Percentiles rank a stretch among this genome's conserved stretches.
Conservation (phyloP, 2,888 invertebrate genomes). For the Kryphioiulus occultus region DNA sequence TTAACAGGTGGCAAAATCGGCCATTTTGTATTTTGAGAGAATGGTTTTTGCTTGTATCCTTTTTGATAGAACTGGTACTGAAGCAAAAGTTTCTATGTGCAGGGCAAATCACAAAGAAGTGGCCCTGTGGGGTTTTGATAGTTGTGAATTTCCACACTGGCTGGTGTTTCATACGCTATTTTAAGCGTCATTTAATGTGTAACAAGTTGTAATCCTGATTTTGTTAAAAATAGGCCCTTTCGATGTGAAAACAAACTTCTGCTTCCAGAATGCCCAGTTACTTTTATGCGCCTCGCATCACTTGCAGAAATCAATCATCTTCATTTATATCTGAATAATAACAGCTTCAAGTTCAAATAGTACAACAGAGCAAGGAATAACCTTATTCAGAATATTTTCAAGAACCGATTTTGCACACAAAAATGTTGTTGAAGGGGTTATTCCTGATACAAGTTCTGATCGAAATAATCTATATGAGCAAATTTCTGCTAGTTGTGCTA, state of each 20-base stretch:
- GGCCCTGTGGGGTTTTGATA: neutral
- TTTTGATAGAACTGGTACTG: neutral
- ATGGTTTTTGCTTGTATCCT: neutral
- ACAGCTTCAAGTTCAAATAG: neutral
- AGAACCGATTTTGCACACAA: no score
- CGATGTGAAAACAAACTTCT: neutral
- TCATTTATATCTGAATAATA: neutral
- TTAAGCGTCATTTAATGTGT: constrained; percentile 13
- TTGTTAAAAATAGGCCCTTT: neutral
- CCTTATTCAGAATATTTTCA: neutral
- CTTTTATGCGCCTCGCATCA: neutral
- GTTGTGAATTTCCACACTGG: neutral
- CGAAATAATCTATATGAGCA: neutral
- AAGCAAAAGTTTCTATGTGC: neutral
- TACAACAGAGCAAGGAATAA: neutral
- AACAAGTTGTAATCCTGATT: neutral
- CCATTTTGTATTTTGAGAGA: neutral
- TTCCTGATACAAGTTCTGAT: neutral
- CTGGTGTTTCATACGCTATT: constrained; percentile 14
- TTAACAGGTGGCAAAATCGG: neutral
- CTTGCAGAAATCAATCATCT: neutral
- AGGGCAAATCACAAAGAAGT: neutral
- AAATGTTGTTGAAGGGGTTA: no score
- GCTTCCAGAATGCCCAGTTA: neutral
- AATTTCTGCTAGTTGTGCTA: neutral